These are phyloP conservation scores for Plectrocnemia conspersa DNA, from an alignment of 1,140 invertebrate genomes.

Conservation along the genomic window DNA sequence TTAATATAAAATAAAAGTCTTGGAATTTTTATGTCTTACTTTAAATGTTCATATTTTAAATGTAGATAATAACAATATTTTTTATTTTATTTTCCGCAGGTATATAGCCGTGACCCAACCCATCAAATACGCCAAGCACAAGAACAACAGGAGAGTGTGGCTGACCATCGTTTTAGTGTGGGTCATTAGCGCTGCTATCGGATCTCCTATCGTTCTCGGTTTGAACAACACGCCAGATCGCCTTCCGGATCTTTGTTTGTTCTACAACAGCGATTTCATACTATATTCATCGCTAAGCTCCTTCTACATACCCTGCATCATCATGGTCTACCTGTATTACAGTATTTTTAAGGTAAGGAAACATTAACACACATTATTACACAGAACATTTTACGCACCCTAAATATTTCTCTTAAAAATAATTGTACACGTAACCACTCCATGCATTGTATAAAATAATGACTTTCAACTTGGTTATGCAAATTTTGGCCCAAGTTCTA, in stretches of 20 bases:
- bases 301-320: slow-evolving; percentile 98
- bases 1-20: too few species aligned
- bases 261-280: slow-evolving; percentile 98
- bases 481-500: too few species aligned
- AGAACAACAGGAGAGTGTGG: slow-evolving; percentile 92
- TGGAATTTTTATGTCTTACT: too few species aligned
- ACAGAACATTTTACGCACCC: too few species aligned
- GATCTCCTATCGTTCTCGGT: slow-evolving; percentile 94
- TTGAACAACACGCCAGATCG: slow-evolving; percentile 85
- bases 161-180: slow-evolving; percentile 95
- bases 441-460: too few species aligned
- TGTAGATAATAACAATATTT: background rate
- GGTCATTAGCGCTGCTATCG: slow-evolving; percentile 93
- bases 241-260: slow-evolving; percentile 77
- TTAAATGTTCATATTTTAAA: too few species aligned
- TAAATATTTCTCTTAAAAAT: too few species aligned
- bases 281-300: slow-evolving; percentile 96
- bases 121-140: slow-evolving; percentile 98
- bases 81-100: slow-evolving; percentile 55
- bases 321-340: slow-evolving; percentile 98
- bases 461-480: too few species aligned
- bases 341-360: slow-evolving; percentile 94
- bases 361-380: too few species aligned
- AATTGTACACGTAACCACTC: too few species aligned
- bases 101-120: slow-evolving; percentile 98